Conservation (phyloP, 2,888 invertebrate species). For the Noctua pronuba region DNA sequence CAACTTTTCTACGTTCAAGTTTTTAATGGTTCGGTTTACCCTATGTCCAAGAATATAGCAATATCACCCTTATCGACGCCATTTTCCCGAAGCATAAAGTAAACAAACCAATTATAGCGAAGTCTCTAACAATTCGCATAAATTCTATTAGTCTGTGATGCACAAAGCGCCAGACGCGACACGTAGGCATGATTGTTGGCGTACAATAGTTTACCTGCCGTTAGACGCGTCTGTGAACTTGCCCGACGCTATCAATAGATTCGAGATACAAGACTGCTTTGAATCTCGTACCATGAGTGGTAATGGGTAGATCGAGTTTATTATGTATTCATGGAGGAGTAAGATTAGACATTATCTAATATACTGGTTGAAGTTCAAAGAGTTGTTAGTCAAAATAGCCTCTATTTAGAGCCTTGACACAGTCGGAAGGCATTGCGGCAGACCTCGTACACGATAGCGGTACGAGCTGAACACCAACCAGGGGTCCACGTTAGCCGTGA, state of each 20-base stretch:
- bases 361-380: not conserved
- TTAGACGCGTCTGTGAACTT: constrained; percentile 69
- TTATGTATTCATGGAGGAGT: constrained; percentile 15
- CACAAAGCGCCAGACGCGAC: constrained; percentile 62
- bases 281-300: constrained; percentile 35
- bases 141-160: constrained; percentile 60
- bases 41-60: not conserved
- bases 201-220: constrained; percentile 65
- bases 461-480: not conserved
- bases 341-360: constrained; percentile 5
- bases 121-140: constrained; percentile 56
- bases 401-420: not conserved
- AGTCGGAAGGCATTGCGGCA: not conserved
- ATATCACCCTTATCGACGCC: constrained; percentile 4
- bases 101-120: constrained; percentile 57
- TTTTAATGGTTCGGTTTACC: constrained; percentile 14
- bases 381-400: not conserved
- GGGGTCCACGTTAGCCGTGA: not conserved
- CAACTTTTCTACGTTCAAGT: constrained; percentile 29
- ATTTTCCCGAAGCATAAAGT: constrained; percentile 18
- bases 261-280: constrained; percentile 39
- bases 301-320: constrained; percentile 35
- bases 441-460: not conserved
- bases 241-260: constrained; percentile 60
- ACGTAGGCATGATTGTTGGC: constrained; percentile 61